Conservation (phyloP, 2,888 invertebrate species). For the Andrena dorsata region DNA sequence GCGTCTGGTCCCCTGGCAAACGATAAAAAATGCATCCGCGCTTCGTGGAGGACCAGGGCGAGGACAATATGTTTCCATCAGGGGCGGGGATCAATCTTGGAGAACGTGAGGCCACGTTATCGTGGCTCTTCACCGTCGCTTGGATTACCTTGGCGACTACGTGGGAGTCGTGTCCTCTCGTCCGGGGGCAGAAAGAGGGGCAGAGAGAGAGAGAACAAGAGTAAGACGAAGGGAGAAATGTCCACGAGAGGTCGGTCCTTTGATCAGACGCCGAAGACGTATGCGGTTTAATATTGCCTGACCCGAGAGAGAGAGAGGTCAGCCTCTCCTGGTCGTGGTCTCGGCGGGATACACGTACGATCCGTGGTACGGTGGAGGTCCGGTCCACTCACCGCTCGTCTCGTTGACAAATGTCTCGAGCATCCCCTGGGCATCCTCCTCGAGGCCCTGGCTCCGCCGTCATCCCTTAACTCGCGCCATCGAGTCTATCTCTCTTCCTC, state of each 20-base stretch:
- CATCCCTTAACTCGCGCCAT: slow-evolving; percentile 74
- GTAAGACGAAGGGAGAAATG: slow-evolving; percentile 44
- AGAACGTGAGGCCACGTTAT: slow-evolving; percentile 61
- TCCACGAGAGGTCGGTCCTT: slow-evolving; percentile 67
- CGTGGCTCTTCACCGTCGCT: slow-evolving; percentile 44
- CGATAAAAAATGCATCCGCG: slow-evolving; percentile 53
- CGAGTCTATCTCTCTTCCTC: slow-evolving; percentile 13
- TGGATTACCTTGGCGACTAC: slow-evolving; percentile 58
- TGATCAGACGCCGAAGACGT: slow-evolving; percentile 80
- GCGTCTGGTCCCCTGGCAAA: slow-evolving; percentile 31
- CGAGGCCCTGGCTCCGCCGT: slow-evolving; percentile 59
- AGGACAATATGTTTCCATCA: slow-evolving; percentile 57
- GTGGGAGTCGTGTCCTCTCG: slow-evolving; percentile 56
- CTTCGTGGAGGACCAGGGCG: slow-evolving; percentile 9
- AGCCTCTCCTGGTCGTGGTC: slow-evolving; percentile 68
- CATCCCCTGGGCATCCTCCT: slow-evolving; percentile 78
- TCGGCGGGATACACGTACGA: slow-evolving; percentile 79
- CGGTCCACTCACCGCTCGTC: slow-evolving; percentile 82
- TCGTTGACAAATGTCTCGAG: slow-evolving; percentile 84
- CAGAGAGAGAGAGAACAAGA: background rate
- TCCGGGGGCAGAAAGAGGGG: background rate
- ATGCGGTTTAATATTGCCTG: slow-evolving; percentile 82
- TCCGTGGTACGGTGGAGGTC: slow-evolving; percentile 64
- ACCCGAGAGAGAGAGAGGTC: slow-evolving; percentile 73
- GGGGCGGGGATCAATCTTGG: slow-evolving; percentile 65